A percentile compares a stretch with the other conserved stretches of the same genome.
phyloP scores from a whole-genome alignment of 1,140 invertebrate species.

The Hyles euphorbiae region DNA sequence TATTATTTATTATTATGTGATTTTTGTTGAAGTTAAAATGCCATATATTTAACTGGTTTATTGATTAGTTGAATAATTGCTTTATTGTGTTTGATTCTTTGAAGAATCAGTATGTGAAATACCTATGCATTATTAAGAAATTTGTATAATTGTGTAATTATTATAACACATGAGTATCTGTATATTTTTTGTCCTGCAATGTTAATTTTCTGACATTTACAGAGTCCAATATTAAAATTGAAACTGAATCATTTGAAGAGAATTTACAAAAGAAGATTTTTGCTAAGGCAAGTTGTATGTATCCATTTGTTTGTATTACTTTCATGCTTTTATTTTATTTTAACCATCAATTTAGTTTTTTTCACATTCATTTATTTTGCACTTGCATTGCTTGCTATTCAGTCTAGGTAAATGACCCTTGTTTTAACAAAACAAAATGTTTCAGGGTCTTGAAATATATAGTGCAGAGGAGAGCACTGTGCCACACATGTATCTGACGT shows the following conservation, averaged over 20 bases:
- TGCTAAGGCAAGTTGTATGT: conserved; percentile 89
- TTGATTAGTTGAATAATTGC: no score
- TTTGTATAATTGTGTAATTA: no score
- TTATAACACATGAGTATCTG: no score
- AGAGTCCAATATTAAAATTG: conserved; percentile 90
- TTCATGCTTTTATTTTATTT: conserved; percentile 14
- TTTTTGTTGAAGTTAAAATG: no score
- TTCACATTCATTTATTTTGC: conserved; percentile 2
- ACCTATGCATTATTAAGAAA: no score
- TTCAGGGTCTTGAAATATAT: conserved; percentile 89
- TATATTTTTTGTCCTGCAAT: no score
- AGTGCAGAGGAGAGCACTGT: conserved; percentile 75
- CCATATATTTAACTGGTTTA: no score
- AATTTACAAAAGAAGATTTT: conserved; percentile 88
- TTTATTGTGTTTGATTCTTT: no score
- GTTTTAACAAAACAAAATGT: conserved; percentile 19
- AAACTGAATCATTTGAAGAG: conserved; percentile 82
- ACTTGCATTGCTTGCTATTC: neutral
- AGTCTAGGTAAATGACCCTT: neutral
- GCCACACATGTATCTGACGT: conserved; percentile 81
- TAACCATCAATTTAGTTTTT: conserved; percentile 1
- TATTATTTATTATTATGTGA: no score
- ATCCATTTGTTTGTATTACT: conserved; percentile 49
- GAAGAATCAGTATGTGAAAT: no score
- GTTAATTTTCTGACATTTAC: conserved; percentile 42